Base-by-base conservation (phyloP, 1,140 invertebrate species). In the Carcinoscorpius rotundicauda region DNA sequence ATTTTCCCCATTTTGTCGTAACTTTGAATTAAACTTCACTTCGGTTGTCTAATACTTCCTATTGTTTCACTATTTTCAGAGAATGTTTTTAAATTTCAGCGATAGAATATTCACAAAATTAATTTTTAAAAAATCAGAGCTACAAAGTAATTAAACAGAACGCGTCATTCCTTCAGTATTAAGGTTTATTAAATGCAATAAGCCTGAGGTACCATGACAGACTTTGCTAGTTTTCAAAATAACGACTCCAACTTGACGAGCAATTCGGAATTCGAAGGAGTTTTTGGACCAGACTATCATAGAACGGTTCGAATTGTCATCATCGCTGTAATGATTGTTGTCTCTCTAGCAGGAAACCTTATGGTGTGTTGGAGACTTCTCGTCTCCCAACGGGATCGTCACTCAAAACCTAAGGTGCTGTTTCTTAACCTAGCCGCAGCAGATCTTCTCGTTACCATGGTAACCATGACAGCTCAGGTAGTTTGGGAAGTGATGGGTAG, bases 401-500 rank as follows among this genome's bases (percentile, higher is more conserved):
- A 60, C 9, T 61, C 68, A 3, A 69, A 69, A 58, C 60, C 68
- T 5, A 67, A 67, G 48, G 53, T 72, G n/a, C 71, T 78, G 9
- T 77, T 79, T 58, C 64, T 77, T 5, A 75, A 79, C 63, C 69
- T 79, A 55, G 75, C 77, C 5, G 61, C 74, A 6, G 72, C 76
- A 3, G 78, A 79, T 64, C 62, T 76, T 9, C 63, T 75, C 10
- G 78, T 79, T 5, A 72, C 78, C 51, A 69, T 72, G 9, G 65
- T 75, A 10, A 74, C 76, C 29, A 73, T 72, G 52, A 53, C 74
- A 0, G 71, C 73, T 9, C 76, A 78, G 70, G 64, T 78, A 5
- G 66, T 78, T 3, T 78, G 77, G 77, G 78, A 79, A 67, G 71
- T 75, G 65, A 65, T 72, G 58, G 73, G 75, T 59, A 66, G 75